Base-by-base conservation (phyloP, 2,888 invertebrate genomes). In the Dynastes tityus region DNA sequence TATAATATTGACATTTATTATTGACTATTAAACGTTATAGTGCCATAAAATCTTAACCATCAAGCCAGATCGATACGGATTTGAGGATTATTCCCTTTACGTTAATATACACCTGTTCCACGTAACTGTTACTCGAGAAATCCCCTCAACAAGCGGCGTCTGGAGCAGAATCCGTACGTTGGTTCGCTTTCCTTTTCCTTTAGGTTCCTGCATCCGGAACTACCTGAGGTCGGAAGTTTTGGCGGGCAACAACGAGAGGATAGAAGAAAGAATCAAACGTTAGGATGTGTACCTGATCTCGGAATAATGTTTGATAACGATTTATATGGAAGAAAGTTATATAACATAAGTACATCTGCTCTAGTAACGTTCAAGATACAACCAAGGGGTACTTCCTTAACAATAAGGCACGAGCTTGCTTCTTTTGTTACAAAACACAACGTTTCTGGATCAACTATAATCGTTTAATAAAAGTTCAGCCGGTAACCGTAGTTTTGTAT, bases 171-270 rank as follows among this genome's bases (percentile, higher is more conserved):
- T 68, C 11, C 49, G 27, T 73, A 75, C 74, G 63, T 75, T 63
- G 63, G 27, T 63, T 76, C 37, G 51, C 76, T 76, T 76, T 76
- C 76, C 49, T 65, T 76, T 76, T 76, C 40, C 37, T 11, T 32
- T 32, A 32, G 55, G n/a, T 71, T 71, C 32, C 78, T 73, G 78
- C 78, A 83, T 83, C 84, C 86, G 86, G 85, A 86, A 85, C 86
- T 87, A 86, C 86, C 86, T 87, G 86, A 85, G 81, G 78, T 80
- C 85, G 86, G 86, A 87, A 86, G 85, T 85, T 86, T 87, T 86
- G 86, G 86, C 86, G 87, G 85, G 84, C 82, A 84, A 85, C 86
- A 85, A 32, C 32, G n/a, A 65, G 29, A 13, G 27, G 16, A 32
- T 32, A 32, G 86, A 85, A 84, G 82, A 84, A 85, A 83, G 84